Conservation (phyloP, 2,888 invertebrate species). For the Dysmachus trigonus region DNA sequence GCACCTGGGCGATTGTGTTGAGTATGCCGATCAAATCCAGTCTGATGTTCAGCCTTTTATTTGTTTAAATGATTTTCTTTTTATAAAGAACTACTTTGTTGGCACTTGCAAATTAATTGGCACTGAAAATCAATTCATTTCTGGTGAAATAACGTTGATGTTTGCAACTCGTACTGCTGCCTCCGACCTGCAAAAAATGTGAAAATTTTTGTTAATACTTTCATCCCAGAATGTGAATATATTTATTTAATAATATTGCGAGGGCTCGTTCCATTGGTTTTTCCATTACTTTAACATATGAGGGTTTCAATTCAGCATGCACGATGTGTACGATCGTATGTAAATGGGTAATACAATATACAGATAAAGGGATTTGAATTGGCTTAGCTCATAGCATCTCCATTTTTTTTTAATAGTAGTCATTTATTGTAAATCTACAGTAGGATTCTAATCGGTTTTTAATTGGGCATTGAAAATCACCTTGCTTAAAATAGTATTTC, state of each 20-base stretch:
- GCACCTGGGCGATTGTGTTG: background rate
- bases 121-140: conserved; percentile 16
- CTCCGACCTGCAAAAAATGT: background rate
- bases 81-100: background rate
- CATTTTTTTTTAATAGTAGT: no score
- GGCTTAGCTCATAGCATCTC: no score
- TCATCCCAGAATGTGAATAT: background rate
- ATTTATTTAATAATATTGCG: background rate
- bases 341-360: no score
- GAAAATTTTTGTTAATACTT: background rate
- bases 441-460: no score
- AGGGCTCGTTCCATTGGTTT: no score
- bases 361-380: no score
- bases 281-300: no score
- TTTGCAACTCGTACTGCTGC: background rate
- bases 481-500: no score
- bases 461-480: no score
- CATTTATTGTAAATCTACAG: no score
- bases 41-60: background rate
- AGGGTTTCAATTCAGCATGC: no score
- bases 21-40: background rate
- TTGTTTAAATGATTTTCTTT: background rate
- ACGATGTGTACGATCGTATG: no score
- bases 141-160: background rate
- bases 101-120: conserved; percentile 12